Evolutionary conservation across 2,888 invertebrate species (phyloP), one percentile per base, ranked within the genome.

Genomic region (Meandrusa payeni): DNA sequence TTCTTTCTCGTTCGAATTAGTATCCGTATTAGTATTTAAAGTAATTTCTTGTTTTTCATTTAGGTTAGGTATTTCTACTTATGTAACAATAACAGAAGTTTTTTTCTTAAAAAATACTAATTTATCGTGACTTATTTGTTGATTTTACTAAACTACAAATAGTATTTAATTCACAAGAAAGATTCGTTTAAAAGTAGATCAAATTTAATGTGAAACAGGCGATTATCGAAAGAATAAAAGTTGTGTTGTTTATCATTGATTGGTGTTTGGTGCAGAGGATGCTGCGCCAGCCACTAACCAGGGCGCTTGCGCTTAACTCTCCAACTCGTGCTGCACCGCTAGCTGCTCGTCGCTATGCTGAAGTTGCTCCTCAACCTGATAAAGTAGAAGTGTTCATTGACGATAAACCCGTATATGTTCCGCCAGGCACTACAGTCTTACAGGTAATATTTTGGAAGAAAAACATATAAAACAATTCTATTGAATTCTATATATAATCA

Each of bases 371-470:
- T 46, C 89, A 89, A 42, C 91, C 93, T 23, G 93, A 95, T 51
- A 93, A 94, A 68, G 91, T 98, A 27, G 98, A 99, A 89, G 94
- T 99, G 31, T 99, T 98, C 83, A 95, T 99, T 62, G 97, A 99
- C 90, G 99, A 98, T 76, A 95, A 97, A 75, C 93, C 95, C 51
- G 97, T 99, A 1, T 87, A 94, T 67, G 99, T 99, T 22, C 93
- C 94, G 28, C 98, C 99, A 13, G 99, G 99, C 40, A 98, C 98
- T 17, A 99, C 99, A 28, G 97, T 99, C 12, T 87, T 99, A 48
- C 97, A 97, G 92, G 97, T 96, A 76, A 24, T 23, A 17, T 40
- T 6, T n/a, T n/a, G n/a, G n/a, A n/a, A n/a, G n/a, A n/a, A n/a
- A n/a, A n/a, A n/a, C n/a, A n/a, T n/a, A n/a, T n/a, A n/a, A n/a